A percentile compares a stretch with the other conserved stretches of the same genome.
phyloP scores from a whole-genome alignment of 2,797 vertebrate genomes.

The Malacoraja senta region DNA sequence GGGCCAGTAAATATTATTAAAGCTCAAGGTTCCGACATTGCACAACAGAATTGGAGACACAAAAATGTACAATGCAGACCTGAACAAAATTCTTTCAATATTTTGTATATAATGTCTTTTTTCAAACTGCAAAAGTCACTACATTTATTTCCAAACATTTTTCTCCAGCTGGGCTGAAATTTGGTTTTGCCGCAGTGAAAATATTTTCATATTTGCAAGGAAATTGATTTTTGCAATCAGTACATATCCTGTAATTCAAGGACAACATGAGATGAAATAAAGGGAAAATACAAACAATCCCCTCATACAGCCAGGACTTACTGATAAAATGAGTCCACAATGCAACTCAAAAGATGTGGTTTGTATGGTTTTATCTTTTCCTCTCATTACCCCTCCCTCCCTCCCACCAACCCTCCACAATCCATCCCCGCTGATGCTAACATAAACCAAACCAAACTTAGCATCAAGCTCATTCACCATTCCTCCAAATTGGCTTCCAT shows the following conservation, averaged over 20 bases:
- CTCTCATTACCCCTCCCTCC: background rate
- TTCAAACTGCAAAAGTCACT: background rate
- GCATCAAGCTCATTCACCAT: background rate
- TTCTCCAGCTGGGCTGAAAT: background rate
- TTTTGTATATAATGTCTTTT: background rate
- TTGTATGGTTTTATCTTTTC: background rate
- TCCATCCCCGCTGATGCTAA: background rate
- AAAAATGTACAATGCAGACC: background rate
- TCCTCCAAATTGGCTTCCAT: background rate
- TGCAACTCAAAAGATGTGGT: background rate
- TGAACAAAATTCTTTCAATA: background rate
- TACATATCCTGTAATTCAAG: background rate
- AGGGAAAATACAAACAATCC: background rate
- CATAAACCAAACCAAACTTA: background rate
- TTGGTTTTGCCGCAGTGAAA: background rate
- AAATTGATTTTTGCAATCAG: constrained; percentile 21
- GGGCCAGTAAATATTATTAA: constrained; percentile 15
- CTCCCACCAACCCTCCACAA: too few species aligned
- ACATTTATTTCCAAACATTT: background rate
- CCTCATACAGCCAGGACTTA: background rate
- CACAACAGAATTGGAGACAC: constrained; percentile 4
- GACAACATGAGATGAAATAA: background rate
- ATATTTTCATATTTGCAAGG: background rate
- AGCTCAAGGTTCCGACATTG: background rate
- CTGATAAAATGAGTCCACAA: background rate